A percentile compares a stretch with the other conserved stretches of the same genome.
phyloP scores from a whole-genome alignment of 2,888 invertebrate species.

The Catotricha subobsoleta region DNA sequence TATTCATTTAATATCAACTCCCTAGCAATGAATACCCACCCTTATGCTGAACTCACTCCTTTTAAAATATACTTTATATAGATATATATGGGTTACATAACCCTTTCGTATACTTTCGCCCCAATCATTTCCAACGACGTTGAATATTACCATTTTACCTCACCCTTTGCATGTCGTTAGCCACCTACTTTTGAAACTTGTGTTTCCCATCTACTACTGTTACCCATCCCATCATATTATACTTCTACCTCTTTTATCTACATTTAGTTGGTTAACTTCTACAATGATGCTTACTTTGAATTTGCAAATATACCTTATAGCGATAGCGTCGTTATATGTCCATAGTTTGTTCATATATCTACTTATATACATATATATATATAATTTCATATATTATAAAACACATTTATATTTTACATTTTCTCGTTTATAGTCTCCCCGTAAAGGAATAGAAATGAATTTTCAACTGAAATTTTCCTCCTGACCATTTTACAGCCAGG shows the following conservation, averaged over 20 bases:
- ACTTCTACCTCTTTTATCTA: conserved; percentile 3
- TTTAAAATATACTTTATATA: too few species aligned
- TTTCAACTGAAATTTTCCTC: conserved; percentile 3
- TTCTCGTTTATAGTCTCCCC: neutral
- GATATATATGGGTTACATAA: too few species aligned
- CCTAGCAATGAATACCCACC: too few species aligned
- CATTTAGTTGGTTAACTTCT: conserved; percentile 4
- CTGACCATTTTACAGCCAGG: neutral
- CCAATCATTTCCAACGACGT: conserved; percentile 3
- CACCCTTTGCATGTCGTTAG: neutral
- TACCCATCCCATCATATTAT: neutral
- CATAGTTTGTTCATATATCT: neutral
- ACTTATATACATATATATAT: neutral
- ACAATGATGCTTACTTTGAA: conserved; percentile 1
- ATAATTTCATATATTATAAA: too few species aligned
- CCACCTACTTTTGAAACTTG: conserved; percentile 2
- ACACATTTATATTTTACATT: too few species aligned
- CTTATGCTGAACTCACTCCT: too few species aligned
- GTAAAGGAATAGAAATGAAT: conserved; percentile 2
- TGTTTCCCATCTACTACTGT: conserved; percentile 1
- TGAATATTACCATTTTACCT: neutral
- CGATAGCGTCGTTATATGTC: neutral
- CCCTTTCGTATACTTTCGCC: conserved; percentile 1
- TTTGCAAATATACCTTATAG: conserved; percentile 1
- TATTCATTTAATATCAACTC: too few species aligned